Conservation (phyloP, 1,140 invertebrate genomes). For the Coenobita brevimanus region DNA sequence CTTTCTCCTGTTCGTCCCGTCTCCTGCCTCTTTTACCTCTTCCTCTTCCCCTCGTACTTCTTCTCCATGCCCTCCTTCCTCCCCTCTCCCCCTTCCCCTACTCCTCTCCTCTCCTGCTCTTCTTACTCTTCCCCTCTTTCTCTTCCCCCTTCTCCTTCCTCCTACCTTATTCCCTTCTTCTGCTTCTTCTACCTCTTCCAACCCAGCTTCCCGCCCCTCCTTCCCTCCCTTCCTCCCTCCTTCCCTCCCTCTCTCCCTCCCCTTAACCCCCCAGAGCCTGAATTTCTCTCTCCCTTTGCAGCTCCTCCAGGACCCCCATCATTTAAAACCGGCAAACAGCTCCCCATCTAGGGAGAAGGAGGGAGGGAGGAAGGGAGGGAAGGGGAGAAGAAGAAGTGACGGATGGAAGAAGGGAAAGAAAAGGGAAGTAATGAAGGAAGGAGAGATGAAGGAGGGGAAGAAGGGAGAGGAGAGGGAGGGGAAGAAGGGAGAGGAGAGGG, state of each 20-base stretch:
- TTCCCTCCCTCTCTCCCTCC: constrained; percentile 31
- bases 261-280: background rate
- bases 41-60: no score
- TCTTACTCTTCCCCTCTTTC: no score
- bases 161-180: background rate
- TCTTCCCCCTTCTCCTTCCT: background rate
- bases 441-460: background rate
- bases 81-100: background rate
- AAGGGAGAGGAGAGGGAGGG: no score
- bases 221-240: constrained; percentile 35
- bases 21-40: no score
- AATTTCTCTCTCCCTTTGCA: background rate
- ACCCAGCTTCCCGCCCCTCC: constrained; percentile 26
- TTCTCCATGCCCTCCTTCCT: no score
- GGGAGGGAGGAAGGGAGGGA: background rate
- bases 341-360: background rate
- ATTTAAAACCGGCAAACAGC: constrained; percentile 40
- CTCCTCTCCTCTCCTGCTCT: background rate
- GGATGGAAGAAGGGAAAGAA: no score
- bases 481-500: no score
- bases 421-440: background rate
- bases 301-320: constrained; percentile 38
- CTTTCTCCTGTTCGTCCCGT: background rate
- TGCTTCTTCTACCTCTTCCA: constrained; percentile 21
- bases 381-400: background rate